These are phyloP conservation scores for Cochlearius cochlearius DNA, from an alignment of 2,113 vertebrate species.

Conservation along the genomic window DNA sequence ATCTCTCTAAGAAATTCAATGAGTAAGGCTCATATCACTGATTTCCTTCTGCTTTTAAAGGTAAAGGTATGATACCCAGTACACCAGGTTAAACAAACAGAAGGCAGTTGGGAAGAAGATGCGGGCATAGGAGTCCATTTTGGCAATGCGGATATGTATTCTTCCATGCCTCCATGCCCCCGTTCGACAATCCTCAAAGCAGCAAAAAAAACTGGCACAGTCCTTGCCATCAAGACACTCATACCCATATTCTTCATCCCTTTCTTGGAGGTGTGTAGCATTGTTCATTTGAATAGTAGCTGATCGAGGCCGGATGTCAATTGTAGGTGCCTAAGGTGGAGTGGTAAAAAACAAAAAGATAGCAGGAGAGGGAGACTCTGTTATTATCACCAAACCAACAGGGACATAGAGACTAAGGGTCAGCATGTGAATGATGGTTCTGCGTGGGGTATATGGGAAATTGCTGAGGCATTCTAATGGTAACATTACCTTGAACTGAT, in stretches of 20 bases:
- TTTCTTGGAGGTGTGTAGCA: slow-evolving; percentile 95
- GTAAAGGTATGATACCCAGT: slow-evolving; percentile 98
- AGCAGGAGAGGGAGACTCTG: neutral
- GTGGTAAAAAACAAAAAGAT: neutral
- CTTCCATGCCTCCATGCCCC: slow-evolving; percentile 96
- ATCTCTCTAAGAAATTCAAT: slow-evolving; percentile 63
- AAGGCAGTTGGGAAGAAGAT: slow-evolving; percentile 99
- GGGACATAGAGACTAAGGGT: neutral
- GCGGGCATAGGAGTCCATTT: slow-evolving; percentile 98
- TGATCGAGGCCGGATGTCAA: slow-evolving; percentile 96
- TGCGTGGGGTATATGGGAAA: slow-evolving; percentile 6
- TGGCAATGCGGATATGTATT: slow-evolving; percentile 95
- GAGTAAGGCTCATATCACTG: slow-evolving; percentile 65
- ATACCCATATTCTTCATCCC: slow-evolving; percentile 96
- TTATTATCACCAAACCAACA: neutral
- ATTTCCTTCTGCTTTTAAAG: slow-evolving; percentile 75
- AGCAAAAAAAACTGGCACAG: slow-evolving; percentile 99
- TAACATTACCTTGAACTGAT: neutral
- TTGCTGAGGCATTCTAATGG: slow-evolving; percentile 51
- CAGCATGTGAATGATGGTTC: slow-evolving; percentile 37
- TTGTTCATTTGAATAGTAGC: slow-evolving; percentile 99
- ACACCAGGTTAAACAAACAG: slow-evolving; percentile 96
- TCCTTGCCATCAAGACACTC: slow-evolving; percentile 99
- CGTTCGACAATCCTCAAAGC: slow-evolving; percentile 97
- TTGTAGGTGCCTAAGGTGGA: slow-evolving; percentile 87